phyloP scores from a whole-genome alignment of 2,797 vertebrate genomes.

The Lacerta bilineata region DNA sequence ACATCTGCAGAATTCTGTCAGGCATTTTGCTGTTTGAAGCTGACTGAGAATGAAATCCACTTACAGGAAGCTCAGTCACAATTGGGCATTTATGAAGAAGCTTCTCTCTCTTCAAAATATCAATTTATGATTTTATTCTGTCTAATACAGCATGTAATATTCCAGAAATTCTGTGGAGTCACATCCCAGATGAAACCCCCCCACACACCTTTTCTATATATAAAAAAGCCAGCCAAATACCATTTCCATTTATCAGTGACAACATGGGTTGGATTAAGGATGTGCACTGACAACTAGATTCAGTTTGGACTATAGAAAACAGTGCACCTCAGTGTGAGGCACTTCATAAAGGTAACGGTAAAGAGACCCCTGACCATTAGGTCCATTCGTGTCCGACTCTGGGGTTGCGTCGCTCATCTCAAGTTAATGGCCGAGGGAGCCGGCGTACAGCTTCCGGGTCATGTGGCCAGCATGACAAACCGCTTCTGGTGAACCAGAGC shows the following conservation, averaged over 20 bases:
- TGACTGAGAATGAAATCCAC: neutral
- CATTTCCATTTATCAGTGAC: neutral
- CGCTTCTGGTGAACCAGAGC: too few species aligned
- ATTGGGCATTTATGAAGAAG: neutral
- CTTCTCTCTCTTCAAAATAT: fast-evolving
- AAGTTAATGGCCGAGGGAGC: too few species aligned
- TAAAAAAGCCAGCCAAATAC: neutral
- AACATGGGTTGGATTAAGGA: neutral
- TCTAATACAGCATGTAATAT: neutral
- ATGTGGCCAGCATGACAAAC: too few species aligned
- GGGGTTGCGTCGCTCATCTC: too few species aligned
- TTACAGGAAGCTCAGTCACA: neutral
- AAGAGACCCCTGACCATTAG: too few species aligned
- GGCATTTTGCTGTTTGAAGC: fast-evolving
- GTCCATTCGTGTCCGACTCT: too few species aligned
- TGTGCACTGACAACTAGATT: too few species aligned
- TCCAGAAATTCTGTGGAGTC: neutral
- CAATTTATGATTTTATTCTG: neutral
- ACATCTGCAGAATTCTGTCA: neutral
- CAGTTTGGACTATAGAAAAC: too few species aligned
- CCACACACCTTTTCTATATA: too few species aligned
- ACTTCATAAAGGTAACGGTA: too few species aligned
- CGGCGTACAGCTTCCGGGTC: too few species aligned
- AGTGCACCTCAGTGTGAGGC: too few species aligned
- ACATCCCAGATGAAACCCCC: neutral